Base-by-base conservation (phyloP, 2,888 invertebrate species). In the Eulithis testata region DNA sequence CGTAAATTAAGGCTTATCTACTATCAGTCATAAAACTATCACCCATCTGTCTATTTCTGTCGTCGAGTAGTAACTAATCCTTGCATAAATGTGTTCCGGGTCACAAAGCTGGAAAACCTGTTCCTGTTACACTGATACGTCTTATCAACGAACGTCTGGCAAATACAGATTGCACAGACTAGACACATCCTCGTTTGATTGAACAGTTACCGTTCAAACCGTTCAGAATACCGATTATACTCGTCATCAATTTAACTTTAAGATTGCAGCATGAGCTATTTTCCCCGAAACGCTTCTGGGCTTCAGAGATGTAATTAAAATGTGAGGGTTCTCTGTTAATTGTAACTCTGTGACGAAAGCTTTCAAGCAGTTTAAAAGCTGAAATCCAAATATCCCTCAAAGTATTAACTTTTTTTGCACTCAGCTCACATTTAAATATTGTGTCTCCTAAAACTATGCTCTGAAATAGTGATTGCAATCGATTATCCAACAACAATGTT, bases 11-110 rank as follows among this genome's bases (percentile, higher is more conserved):
- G n/a, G 44, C 45, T 53, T 58, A 63, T 59, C 54, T 54, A 36
- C 43, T 31, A 63, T 63, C 61, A 54, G 63, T 66, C 61, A 68
- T 67, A 67, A 27, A 45, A 11, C 49, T 61, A 60, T 54, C 54
- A 56, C 31, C 12, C 31, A 43, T 51, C 58, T 49, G 63, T 47
- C 52, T 60, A 47, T 52, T 57, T 40, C 63, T 49, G 59, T 57
- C 57, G 47, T 3, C 14, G 37, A 44, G 59, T 44, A 44, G 44
- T 47, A 47, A 5, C 11, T 58, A 58, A 12, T 43, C 54, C 47
- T 47, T 47, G 47, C 56, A 56, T 66, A 59, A 63, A 59, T 56
- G 36, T 47, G 49, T 66, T 66, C 63, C 63, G 60, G 59, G 43
- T 62, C 45, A 21, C 36, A 12, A 36, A 43, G 40, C 44, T 11